phyloP scores from a whole-genome alignment of 2,888 invertebrate species.

The Hypomecis atomaria region DNA sequence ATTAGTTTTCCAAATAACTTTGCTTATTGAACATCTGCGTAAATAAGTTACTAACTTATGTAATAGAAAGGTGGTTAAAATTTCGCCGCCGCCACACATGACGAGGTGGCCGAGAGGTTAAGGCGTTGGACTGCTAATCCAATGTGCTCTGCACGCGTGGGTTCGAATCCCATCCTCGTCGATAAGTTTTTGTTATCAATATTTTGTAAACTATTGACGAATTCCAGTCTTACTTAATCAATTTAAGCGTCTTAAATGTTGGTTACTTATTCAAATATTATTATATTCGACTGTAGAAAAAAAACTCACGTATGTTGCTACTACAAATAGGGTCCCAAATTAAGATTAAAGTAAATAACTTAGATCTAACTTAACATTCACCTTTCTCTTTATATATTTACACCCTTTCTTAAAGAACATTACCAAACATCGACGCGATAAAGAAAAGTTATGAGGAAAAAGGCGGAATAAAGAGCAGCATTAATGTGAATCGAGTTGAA shows the following conservation, averaged over 20 bases:
- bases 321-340: too few relatives aligned
- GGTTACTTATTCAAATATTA: too few relatives aligned
- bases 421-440: conserved; percentile 13
- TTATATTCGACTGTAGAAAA: too few relatives aligned
- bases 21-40: conserved; percentile 35
- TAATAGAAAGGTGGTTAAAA: conserved; percentile 18
- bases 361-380: not conserved
- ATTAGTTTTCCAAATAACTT: conserved; percentile 49
- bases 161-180: conserved; percentile 93
- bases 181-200: conserved; percentile 51
- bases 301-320: too few relatives aligned
- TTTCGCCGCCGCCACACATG: conserved; percentile 40
- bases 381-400: not conserved
- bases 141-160: conserved; percentile 94
- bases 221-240: not conserved
- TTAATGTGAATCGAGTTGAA: conserved; percentile 55
- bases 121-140: conserved; percentile 91
- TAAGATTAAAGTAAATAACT: too few relatives aligned
- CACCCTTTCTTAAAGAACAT: conserved; percentile 2
- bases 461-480: conserved; percentile 41
- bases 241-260: not conserved
- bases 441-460: conserved; percentile 25
- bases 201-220: not conserved
- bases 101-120: conserved; percentile 86
- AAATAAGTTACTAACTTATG: conserved; percentile 29